Evolutionary conservation across 1,140 invertebrate genomes (phyloP).

Genomic region (Sitobion miscanthi): DNA sequence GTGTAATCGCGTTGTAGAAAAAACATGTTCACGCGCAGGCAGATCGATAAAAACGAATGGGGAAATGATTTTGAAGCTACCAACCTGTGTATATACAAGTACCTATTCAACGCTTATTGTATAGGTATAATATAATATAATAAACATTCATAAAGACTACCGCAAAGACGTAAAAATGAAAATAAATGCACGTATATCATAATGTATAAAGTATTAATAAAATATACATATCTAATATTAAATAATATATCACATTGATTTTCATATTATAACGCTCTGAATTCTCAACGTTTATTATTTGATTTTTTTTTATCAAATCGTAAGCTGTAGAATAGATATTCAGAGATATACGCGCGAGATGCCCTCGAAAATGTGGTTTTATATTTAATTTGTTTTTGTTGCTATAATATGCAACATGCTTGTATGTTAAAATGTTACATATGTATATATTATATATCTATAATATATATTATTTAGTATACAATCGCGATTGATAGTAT

Average conservation of each 20-base stretch:
- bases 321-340: neutral
- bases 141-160: neutral
- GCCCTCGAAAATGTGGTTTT: neutral
- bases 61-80: neutral
- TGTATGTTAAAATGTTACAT: no score
- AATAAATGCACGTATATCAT: neutral
- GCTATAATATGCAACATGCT: no score
- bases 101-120: neutral
- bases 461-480: neutral
- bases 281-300: neutral
- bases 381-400: slow-evolving; percentile 11
- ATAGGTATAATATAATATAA: neutral
- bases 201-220: no score
- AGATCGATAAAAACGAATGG: neutral
- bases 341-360: neutral
- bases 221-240: neutral
- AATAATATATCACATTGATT: neutral
- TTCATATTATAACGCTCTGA: neutral
- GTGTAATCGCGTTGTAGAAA: neutral
- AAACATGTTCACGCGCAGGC: neutral
- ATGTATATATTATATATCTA: no score
- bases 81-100: neutral
- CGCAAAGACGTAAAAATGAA: neutral
- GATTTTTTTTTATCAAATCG: neutral
- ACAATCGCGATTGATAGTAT: neutral